phyloP scores from a whole-genome alignment of 2,888 invertebrate genomes.

The Patella pellucida region DNA sequence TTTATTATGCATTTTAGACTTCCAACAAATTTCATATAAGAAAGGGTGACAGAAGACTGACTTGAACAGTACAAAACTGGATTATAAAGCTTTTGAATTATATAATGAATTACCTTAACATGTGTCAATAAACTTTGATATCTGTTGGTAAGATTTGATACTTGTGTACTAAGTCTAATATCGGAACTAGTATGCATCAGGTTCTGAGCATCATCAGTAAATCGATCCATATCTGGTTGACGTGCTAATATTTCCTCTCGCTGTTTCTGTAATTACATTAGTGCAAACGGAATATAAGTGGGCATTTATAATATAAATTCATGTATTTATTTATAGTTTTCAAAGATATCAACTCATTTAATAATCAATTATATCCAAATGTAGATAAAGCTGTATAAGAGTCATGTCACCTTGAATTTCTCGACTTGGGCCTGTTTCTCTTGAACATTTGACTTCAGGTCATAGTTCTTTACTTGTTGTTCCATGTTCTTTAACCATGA shows the following conservation, averaged over 20 bases:
- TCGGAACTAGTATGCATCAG: conserved; percentile 87
- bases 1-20: background rate
- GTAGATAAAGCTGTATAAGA: background rate
- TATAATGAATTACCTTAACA: conserved; percentile 77
- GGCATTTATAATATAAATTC: too few species aligned
- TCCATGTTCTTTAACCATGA: conserved; percentile 90
- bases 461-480: conserved; percentile 85
- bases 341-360: background rate
- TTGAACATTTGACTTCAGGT: conserved; percentile 85
- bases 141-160: conserved; percentile 90
- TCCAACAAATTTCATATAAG: too few species aligned
- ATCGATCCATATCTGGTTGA: conserved; percentile 87
- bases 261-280: conserved; percentile 54
- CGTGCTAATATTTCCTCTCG: conserved; percentile 83
- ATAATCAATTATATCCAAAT: background rate
- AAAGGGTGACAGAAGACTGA: too few species aligned
- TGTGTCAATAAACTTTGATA: conserved; percentile 91
- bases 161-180: conserved; percentile 80
- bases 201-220: conserved; percentile 90
- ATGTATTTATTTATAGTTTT: background rate
- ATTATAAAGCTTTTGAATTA: background rate
- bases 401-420: conserved; percentile 77
- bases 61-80: too few species aligned
- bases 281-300: too few species aligned
- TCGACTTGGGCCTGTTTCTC: conserved; percentile 85